phyloP scores from a whole-genome alignment of 2,797 vertebrate species.

The Glyptemys insculpta region DNA sequence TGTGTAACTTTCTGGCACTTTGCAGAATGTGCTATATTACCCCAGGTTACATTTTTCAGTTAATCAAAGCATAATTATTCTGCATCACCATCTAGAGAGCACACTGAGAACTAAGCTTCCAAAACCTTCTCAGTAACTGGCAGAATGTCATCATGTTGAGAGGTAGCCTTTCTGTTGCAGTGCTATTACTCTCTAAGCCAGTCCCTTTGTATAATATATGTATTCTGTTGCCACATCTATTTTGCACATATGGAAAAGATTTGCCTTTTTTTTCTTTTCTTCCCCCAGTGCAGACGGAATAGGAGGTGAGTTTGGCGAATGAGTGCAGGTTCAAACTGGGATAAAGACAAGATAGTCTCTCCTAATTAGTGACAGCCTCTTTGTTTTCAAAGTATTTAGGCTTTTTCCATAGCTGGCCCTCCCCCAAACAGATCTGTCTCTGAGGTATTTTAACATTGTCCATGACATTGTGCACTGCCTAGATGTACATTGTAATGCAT shows the following conservation, averaged over 20 bases:
- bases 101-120: neutral
- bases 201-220: neutral
- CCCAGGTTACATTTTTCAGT: neutral
- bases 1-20: conserved; percentile 41
- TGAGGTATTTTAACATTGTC: neutral
- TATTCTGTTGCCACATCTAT: conserved; percentile 7
- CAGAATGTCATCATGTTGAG: neutral
- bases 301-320: accelerated
- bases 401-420: neutral
- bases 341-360: neutral
- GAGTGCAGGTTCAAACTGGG: neutral
- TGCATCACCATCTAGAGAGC: conserved; percentile 52
- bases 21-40: neutral
- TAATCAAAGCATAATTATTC: conserved; percentile 46
- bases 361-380: neutral
- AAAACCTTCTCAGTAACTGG: neutral
- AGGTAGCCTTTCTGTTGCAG: neutral
- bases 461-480: neutral
- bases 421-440: neutral
- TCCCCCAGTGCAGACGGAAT: neutral
- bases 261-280: neutral
- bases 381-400: neutral
- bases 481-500: neutral
- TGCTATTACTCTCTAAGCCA: neutral
- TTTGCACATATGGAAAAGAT: neutral